Base-by-base conservation (phyloP, 2,113 vertebrate genomes). In the Aspiorhynchus laticeps region DNA sequence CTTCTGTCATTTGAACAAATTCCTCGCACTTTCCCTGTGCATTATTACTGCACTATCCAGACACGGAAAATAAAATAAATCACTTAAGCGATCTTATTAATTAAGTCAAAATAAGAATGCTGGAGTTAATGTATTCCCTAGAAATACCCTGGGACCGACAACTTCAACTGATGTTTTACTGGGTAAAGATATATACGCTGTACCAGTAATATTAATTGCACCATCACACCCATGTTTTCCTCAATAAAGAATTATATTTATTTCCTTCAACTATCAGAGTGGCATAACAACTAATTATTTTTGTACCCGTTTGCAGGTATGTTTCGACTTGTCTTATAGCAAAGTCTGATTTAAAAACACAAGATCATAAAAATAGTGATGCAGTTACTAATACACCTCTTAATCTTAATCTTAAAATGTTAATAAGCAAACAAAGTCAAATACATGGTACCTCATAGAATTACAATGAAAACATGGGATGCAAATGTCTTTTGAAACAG, bases 31-130 rank as follows among this genome's bases (percentile, higher is more conserved):
- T 91, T 92, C 88, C 90, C 85, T 85, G 14, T 90, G 89, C 91
- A 90, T 93, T 95, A 93, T 94, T 95, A 94, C 92, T 92, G 89
- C 88, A 87, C 90, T 88, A 88, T 93, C 92, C 91, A 93, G 92
- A 91, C 93, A 79, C 90, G 84, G 91, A 92, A 92, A 94, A 95
- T 95, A 91, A 94, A 92, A 95, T 93, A 93, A 95, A 94, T 95
- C 92, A 90, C 92, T 93, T 92, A 92, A 93, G 93, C 94, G 94
- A 95, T 95, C 91, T 90, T 93, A 93, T 95, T 95, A 95, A 95
- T 95, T 95, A 96, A 94, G 93, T 95, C 91, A 93, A 93, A 95
- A 94, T 94, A 94, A 95, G 92, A 91, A 90, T 92, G 92, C 89
- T 86, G 69, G 87, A 91, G 91, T 90, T 94, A 94, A 94, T 93